Evolutionary conservation across 2,888 invertebrate genomes (phyloP), one percentile per base, ranked within the genome.

Genomic region (Apotomis betuletana): DNA sequence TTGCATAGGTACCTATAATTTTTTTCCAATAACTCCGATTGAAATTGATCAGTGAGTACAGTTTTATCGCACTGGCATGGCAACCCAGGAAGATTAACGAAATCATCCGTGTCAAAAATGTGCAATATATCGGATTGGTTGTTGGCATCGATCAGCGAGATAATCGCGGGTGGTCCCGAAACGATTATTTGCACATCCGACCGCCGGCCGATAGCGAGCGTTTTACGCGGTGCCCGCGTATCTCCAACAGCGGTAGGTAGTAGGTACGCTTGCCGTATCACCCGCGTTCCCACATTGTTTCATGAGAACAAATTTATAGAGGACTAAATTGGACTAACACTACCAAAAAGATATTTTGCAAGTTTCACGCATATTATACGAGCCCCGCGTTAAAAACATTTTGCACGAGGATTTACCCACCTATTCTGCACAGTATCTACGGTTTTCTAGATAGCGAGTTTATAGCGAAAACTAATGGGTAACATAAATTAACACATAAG

Each of bases 141-240:
- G 86, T 83, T 78, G 75, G 79, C 84, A 80, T 84, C 80, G 80
- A 81, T 81, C 80, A 81, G 75, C 77, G 81, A 83, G 83, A 88
- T 89, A 87, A 89, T 87, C 87, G 84, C 82, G 76, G 80, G 83
- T 83, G 80, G 83, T 79, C 81, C 79, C 75, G 81, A 79, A 71
- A 79, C 83, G 83, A 87, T 88, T 85, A 83, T 86, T 85, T 86
- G 84, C 86, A 82, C 78, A 80, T 77, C 79, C 81, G 68, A 54
- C 67, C 80, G 83, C 78, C 81, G 72, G 59, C 67, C 80, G 83
- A 85, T 86, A 84, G 78, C 77, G 75, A 72, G 78, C 79, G 83
- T 85, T 86, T 83, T 78, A 79, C 81, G 80, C 80, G 78, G 80
- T 80, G 78, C 78, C 77, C 75, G 77, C 77, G 61, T 74, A 67